Percentiles rank a stretch among this genome's conserved stretches.
phyloP scores from a whole-genome alignment of 2,113 vertebrate species.

The Crotophaga sulcirostris region DNA sequence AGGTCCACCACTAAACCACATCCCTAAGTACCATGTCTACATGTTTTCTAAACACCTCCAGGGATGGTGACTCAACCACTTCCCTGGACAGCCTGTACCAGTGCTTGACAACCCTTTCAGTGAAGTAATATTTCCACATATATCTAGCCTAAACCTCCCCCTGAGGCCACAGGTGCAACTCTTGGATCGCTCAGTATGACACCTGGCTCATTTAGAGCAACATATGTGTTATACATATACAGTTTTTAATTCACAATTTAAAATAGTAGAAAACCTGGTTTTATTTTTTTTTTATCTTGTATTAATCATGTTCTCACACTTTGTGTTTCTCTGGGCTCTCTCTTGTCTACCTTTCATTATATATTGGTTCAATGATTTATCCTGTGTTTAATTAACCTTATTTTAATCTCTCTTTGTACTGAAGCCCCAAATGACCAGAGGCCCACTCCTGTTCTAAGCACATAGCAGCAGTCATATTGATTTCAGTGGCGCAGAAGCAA shows the following conservation, averaged over 20 bases:
- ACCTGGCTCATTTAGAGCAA: too few relatives aligned
- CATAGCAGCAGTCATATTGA: not conserved
- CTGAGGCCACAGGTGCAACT: too few relatives aligned
- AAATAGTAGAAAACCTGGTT: not conserved
- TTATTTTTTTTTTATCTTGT: not conserved
- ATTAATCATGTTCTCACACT: not conserved
- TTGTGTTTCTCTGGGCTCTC: not conserved
- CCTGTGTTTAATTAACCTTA: conserved; percentile 32
- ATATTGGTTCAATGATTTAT: not conserved
- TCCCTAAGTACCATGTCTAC: too few relatives aligned
- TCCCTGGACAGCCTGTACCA: too few relatives aligned
- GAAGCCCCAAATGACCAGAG: not conserved
- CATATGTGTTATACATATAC: not conserved
- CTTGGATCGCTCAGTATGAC: too few relatives aligned
- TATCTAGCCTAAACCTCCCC: too few relatives aligned
- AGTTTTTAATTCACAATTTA: not conserved
- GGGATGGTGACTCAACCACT: too few relatives aligned
- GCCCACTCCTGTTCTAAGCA: not conserved
- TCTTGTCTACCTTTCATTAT: not conserved
- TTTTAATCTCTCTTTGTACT: not conserved
- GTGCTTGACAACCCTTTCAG: too few relatives aligned
- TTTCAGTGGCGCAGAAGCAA: not conserved
- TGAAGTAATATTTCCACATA: too few relatives aligned
- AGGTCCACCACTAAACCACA: too few relatives aligned
- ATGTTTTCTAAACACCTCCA: too few relatives aligned